Conservation (phyloP, 2,113 vertebrate species). For the Bos taurus region ARS-UCD2.0 NC_037343.1:76944501-76945000, state of each 20-base stretch:
- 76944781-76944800: not conserved
- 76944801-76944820: not conserved
- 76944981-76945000: not conserved
- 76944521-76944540: not conserved
- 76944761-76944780: not conserved
- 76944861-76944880: not conserved
- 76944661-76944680: not conserved
- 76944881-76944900: not conserved
- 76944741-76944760: not conserved
- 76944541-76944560: not conserved
- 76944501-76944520: too few relatives aligned
- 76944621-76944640: not conserved
- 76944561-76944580: not conserved
- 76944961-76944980: not conserved
- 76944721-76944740: not conserved
- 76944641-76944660: not conserved
- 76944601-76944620: not conserved
- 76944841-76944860: not conserved
- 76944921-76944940: not conserved
- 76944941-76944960: fast-evolving
- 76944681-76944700: not conserved
- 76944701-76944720: not conserved
- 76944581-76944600: not conserved
- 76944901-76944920: not conserved
- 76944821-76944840: not conserved